phyloP scores from a whole-genome alignment of 2,888 invertebrate species.

The Zonitis immaculata region DNA sequence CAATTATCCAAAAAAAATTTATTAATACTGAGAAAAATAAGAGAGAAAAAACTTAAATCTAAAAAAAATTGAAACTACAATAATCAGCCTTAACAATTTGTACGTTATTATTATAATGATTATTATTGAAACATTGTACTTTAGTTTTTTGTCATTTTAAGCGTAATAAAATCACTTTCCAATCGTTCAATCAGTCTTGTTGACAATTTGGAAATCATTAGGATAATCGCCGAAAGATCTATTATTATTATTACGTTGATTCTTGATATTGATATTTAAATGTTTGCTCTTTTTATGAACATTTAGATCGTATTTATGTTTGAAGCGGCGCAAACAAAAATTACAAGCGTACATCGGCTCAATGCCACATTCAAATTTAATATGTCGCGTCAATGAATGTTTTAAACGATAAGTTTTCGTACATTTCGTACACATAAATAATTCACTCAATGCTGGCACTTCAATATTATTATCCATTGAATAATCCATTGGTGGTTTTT shows the following conservation, averaged over 20 bases:
- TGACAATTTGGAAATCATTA: background rate
- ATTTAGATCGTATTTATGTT: conserved; percentile 50
- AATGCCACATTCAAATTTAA: conserved; percentile 53
- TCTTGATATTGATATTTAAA: conserved; percentile 9
- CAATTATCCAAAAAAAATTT: background rate
- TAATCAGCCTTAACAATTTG: background rate
- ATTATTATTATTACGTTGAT: conserved; percentile 4
- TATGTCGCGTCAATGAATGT: conserved; percentile 53
- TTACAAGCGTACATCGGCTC: conserved; percentile 60
- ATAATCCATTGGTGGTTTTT: conserved; percentile 7
- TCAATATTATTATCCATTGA: conserved; percentile 12
- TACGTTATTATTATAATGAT: too few species aligned
- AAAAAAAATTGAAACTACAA: background rate
- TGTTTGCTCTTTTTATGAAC: conserved; percentile 48
- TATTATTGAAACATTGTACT: background rate
- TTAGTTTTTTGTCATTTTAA: background rate
- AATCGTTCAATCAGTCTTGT: background rate
- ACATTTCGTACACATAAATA: conserved; percentile 49
- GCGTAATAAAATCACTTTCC: background rate
- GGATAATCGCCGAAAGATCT: background rate
- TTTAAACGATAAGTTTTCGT: conserved; percentile 51
- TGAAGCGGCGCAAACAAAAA: conserved; percentile 58
- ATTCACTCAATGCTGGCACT: conserved; percentile 28
- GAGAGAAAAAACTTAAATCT: background rate
- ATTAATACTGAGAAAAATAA: background rate